phyloP scores from a whole-genome alignment of 2,797 vertebrate species.

The Falco concolor region DNA sequence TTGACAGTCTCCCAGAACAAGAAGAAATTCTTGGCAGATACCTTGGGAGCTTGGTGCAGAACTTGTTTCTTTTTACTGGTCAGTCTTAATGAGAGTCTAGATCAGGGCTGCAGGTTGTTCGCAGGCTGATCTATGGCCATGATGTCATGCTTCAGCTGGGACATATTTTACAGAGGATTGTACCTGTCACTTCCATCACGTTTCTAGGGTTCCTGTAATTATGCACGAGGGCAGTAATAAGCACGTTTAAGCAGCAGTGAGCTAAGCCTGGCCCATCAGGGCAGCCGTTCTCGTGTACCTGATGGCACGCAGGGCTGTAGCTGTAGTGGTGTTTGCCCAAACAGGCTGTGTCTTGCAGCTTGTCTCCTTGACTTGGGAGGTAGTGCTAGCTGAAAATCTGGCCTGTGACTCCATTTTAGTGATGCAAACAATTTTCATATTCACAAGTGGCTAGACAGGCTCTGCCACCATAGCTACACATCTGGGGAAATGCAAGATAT shows the following conservation, averaged over 20 bases:
- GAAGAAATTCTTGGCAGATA: background rate
- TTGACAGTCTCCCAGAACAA: background rate
- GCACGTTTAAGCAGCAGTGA: background rate
- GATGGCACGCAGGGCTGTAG: fast-evolving
- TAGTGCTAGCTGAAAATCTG: background rate
- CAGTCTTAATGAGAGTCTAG: background rate
- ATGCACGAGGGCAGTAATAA: background rate
- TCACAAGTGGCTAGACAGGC: too few species aligned
- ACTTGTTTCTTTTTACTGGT: background rate
- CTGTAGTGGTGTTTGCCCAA: fast-evolving
- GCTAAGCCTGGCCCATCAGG: fast-evolving
- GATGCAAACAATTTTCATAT: background rate
- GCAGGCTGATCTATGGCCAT: background rate
- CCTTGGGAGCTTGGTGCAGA: background rate
- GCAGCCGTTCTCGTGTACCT: fast-evolving
- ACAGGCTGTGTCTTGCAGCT: fast-evolving
- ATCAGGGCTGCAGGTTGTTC: background rate
- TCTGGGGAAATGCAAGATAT: background rate
- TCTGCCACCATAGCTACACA: background rate
- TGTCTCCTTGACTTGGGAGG: background rate
- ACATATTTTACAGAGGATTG: background rate
- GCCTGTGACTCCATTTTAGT: background rate
- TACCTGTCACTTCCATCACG: background rate
- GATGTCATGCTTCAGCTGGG: background rate
- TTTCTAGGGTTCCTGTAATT: background rate